Percentiles rank a stretch among this genome's conserved stretches.
phyloP scores from a whole-genome alignment of 2,113 vertebrate genomes.

The Balaeniceps rex region DNA sequence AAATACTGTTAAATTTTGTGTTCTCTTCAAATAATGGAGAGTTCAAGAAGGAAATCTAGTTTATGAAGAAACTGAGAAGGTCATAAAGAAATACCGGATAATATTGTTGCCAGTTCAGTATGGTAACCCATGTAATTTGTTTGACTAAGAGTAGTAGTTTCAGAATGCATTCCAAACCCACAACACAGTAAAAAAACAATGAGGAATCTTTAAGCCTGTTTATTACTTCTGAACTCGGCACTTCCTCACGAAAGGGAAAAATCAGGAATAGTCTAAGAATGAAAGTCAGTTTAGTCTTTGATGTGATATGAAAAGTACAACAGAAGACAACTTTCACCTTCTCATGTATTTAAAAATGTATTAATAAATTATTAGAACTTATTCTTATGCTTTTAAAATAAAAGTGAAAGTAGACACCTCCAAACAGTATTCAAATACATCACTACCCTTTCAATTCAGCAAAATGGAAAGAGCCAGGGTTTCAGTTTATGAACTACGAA shows the following conservation, averaged over 20 bases:
- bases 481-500: background rate
- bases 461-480: background rate
- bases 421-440: background rate
- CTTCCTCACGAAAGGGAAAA: background rate
- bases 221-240: background rate
- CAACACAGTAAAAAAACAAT: fast-evolving
- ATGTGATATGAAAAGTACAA: background rate
- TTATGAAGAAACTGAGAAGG: background rate
- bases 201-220: background rate
- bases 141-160: background rate
- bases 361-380: background rate
- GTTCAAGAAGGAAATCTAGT: background rate
- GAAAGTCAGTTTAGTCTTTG: background rate
- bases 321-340: background rate
- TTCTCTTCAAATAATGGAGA: background rate
- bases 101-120: background rate
- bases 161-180: background rate
- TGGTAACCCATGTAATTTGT: background rate
- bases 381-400: background rate
- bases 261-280: background rate
- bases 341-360: background rate
- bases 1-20: background rate
- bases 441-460: background rate
- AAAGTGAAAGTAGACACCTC: background rate
- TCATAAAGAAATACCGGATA: background rate